Percentiles rank a stretch among this genome's conserved stretches.
Evolutionary conservation across 2,113 vertebrate genomes (phyloP).

Genomic region (Tachuris rubrigastra): DNA sequence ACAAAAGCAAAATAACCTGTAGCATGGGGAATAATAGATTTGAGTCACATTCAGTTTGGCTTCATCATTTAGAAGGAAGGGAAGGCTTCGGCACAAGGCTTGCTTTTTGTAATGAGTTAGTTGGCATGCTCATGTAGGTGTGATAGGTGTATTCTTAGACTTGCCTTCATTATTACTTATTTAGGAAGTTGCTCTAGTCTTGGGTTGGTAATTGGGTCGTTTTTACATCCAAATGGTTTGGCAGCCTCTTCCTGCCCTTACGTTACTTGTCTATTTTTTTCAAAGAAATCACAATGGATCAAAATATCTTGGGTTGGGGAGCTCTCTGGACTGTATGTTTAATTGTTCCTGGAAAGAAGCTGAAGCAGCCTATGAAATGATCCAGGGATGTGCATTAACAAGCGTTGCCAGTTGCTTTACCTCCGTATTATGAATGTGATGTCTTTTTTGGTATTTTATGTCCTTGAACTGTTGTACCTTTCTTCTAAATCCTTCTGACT

Average conservation of each 20-base stretch:
- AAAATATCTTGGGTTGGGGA: not conserved
- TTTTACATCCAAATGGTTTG: slow-evolving; percentile 17
- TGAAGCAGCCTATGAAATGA: not conserved
- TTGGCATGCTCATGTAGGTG: slow-evolving; percentile 64
- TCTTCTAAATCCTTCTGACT: not conserved
- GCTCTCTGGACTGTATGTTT: not conserved
- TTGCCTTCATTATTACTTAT: slow-evolving; percentile 31
- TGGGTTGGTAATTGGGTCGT: slow-evolving; percentile 54
- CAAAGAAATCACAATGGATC: not conserved
- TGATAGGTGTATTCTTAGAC: slow-evolving; percentile 64
- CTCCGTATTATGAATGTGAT: not conserved
- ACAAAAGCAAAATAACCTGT: slow-evolving; percentile 4
- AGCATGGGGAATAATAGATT: slow-evolving; percentile 35
- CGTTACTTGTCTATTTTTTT: not conserved
- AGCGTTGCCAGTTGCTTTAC: not conserved
- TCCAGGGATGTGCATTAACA: not conserved
- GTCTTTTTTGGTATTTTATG: not conserved
- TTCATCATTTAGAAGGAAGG: slow-evolving; percentile 62
- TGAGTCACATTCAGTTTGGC: slow-evolving; percentile 44
- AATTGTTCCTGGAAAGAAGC: not conserved
- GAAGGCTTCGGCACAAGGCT: slow-evolving; percentile 44
- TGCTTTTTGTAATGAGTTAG: slow-evolving; percentile 23
- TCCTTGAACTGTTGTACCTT: not conserved
- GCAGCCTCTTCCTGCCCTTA: not conserved
- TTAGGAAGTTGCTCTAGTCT: slow-evolving; percentile 29